Base-by-base conservation (phyloP, 2,888 invertebrate genomes). In the Thyatira batis region DNA sequence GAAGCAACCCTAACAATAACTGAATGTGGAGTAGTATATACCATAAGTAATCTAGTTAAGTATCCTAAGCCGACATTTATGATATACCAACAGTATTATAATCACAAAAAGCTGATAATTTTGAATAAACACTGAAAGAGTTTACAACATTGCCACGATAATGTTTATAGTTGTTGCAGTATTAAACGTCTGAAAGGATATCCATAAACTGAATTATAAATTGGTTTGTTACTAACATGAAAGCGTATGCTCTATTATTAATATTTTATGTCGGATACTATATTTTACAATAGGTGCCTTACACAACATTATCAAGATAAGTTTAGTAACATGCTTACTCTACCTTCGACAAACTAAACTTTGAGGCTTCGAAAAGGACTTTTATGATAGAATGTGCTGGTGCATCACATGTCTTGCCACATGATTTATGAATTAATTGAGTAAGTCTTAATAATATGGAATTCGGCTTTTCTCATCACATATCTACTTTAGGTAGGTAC, bases 31-130 rank as follows among this genome's bases (percentile, higher is more conserved):
- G 33, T 17, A 6, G 17, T 39, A 39, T 17, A 39, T 39, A 39
- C 39, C 33, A 13, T 33, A 33, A 33, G 17, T 39, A 39, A 39
- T 39, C 8, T 39, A 39, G 39, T 39, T 5, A 57, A 45, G 55
- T 60, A 20, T 53, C 58, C 56, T 50, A 50, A 43, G 51, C 44
- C 56, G 59, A 57, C 57, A 57, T 65, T 57, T 58, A 57, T 20
- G 28, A 39, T 11, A 3, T 21, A 48, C 6, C 30, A 30, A 30
- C 30, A 30, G 30, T 11, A 39, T 39, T 39, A 39, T 39, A 39
- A 17, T 39, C 39, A 17, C 39, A 8, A 39, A 33, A 17, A 39
- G 39, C 39, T 39, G 39, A 39, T 17, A 39, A 17, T 17, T 39
- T 39, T n/a, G 17, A 39, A 39, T 33, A 39, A 39, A 39, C 17